Base-by-base conservation (phyloP, 2,797 vertebrate species). In the Malurus leucopterus region DNA sequence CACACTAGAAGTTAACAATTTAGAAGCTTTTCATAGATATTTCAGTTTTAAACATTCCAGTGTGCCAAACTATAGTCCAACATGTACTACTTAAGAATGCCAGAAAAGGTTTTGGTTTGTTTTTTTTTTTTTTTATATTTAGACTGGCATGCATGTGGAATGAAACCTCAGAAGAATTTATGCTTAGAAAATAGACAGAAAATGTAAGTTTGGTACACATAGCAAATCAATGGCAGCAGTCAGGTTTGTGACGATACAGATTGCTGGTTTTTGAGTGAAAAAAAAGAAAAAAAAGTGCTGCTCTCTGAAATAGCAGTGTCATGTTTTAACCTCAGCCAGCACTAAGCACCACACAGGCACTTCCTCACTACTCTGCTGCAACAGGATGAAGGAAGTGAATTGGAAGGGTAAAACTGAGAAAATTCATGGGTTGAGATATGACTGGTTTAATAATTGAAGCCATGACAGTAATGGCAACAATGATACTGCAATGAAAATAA, bases 401-500 rank as follows among this genome's bases (percentile, higher is more conserved):
- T 55, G 27, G 16, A 64, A 76, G 27, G 11, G 9, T 51, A 13
- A 20, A 64, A 82, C 15, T 26, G 61, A 72, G 61, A 76, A 72
- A 49, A 65, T 29, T 47, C 2, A 13, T 23, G 32, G 20, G 11
- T 30, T 75, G 51, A 64, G n/a, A 29, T n/a, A 36, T 8, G 9
- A 61, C 7, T 38, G 18, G 4, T 30, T 71, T 32, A 41, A 21
- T n/a, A 71, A 61, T 7, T 27, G 27, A 43, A 62, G 34, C 27
- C 72, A 16, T 6, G 70, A 5, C 12, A 27, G 7, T 13, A 46
- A 40, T 8, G 38, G 19, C 23, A 34, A 26, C 29, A 30, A 32
- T 0, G 0, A 17, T 34, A 20, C 51, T 23, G 9, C 30, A 18
- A 26, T 27, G 21, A 12, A 62, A 63, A 13, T 21, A 57, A 11